Base-by-base conservation (phyloP, 2,797 vertebrate genomes). In the Paramormyrops hopkinsi region DNA sequence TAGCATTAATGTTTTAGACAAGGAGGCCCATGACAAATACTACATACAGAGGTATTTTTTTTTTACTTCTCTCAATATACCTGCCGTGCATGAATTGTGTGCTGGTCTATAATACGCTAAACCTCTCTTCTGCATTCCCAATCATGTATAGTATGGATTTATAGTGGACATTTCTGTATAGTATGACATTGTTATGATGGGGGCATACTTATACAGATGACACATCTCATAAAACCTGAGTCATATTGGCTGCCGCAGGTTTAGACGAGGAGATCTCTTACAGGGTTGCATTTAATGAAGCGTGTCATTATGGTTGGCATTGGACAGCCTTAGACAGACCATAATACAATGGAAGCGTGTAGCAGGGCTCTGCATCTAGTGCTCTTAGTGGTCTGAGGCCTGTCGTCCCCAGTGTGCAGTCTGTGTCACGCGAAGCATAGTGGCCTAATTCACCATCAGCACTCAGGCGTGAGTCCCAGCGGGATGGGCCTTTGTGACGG, bases 361-460 rank as follows among this genome's bases (percentile, higher is more conserved):
- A 46, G 76, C 17, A 22, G 41, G 37, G 76, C 76, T 44, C 82
- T 8, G 22, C 46, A 51, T 51, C 19, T 51, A 19, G 48, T 51
- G 9, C n/a, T 51, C 82, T 46, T 25, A 85, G n/a, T 82, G 76
- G 37, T 82, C 22, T 84, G 79, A 83, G 44, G 69, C 44, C 48
- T 50, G 51, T 56, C 12, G 5, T 53, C 85, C 46, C 29, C 22
- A n/a, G 85, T 33, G 51, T 33, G 25, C 85, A 56, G 25, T 8
- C 85, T 54, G 50, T 56, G 50, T 25, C 85, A 86, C 25, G 14
- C 51, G 0, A 19, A 87, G 86, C 91, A 89, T 88, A 90, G 90
- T 94, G 93, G 91, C 93, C 91, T 93, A 91, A 84, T 92, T 95
- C 90, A 88, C 85, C 92, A 89, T 92, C 90, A 91, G 92, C 89